These are phyloP conservation scores for Epinephelus malabaricus DNA, from an alignment of 2,797 vertebrate species.

Conservation along the genomic window DNA sequence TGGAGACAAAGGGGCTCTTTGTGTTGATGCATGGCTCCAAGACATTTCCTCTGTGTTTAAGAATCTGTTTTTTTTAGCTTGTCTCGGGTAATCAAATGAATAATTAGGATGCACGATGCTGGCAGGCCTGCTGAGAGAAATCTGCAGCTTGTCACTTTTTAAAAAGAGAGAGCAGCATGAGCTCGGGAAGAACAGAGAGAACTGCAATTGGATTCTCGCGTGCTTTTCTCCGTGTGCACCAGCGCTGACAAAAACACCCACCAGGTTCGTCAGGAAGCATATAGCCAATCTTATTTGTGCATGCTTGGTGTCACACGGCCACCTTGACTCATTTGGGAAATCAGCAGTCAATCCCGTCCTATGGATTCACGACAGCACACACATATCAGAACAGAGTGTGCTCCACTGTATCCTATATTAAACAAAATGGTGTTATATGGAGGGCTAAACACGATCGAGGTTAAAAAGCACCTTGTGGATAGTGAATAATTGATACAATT, in stretches of 20 bases:
- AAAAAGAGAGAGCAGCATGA: slow-evolving; percentile 34
- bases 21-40: background rate
- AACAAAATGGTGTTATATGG: background rate
- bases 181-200: slow-evolving; percentile 13
- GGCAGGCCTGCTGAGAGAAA: slow-evolving; percentile 48
- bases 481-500: slow-evolving; percentile 34
- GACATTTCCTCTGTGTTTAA: slow-evolving; percentile 13
- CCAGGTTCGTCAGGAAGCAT: background rate
- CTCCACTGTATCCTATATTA: background rate
- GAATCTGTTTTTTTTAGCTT: slow-evolving; percentile 1
- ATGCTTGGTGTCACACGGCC: slow-evolving; percentile 12
- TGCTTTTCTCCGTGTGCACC: background rate
- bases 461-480: slow-evolving; percentile 28
- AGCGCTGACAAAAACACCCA: background rate
- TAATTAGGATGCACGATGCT: slow-evolving; percentile 39
- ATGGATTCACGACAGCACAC: slow-evolving; percentile 5
- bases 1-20: background rate
- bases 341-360: slow-evolving; percentile 27
- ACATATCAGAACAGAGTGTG: background rate
- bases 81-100: slow-evolving; percentile 40
- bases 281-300: background rate
- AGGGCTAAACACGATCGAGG: background rate
- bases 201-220: slow-evolving; percentile 5
- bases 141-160: slow-evolving; percentile 38
- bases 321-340: slow-evolving; percentile 27